Percentiles rank a stretch among this genome's conserved stretches.
Conservation (phyloP, 2,888 invertebrate species). For the Himalopsyche anomala region DNA sequence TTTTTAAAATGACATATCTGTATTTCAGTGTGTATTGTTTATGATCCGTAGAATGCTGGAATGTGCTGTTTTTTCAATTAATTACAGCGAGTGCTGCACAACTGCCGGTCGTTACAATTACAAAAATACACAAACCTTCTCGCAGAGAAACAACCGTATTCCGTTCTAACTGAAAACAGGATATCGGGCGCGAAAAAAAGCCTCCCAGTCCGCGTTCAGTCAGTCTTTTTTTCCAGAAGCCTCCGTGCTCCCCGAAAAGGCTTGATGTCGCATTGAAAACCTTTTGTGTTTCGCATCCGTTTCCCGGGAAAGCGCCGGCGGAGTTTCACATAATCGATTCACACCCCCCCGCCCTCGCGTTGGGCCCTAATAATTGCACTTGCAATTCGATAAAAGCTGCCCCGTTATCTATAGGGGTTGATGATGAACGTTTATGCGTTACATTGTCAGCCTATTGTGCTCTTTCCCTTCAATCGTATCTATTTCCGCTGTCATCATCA, state of each 20-base stretch:
- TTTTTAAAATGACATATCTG: too few species aligned
- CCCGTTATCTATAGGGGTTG: slow-evolving; percentile 53
- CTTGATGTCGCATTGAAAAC: slow-evolving; percentile 61
- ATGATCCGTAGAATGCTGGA: too few species aligned
- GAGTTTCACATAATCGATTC: slow-evolving; percentile 62
- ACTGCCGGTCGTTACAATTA: neutral
- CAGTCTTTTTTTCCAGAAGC: neutral
- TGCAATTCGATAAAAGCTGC: slow-evolving; percentile 60
- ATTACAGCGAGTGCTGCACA: slow-evolving; percentile 23
- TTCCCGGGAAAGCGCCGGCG: slow-evolving; percentile 54
- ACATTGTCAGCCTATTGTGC: slow-evolving; percentile 9
- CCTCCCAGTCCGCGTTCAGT: neutral
- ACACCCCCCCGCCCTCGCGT: slow-evolving; percentile 46
- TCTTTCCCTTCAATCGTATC: slow-evolving; percentile 16
- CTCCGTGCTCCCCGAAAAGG: slow-evolving; percentile 48
- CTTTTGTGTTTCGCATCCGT: slow-evolving; percentile 63
- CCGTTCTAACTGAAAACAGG: slow-evolving; percentile 51
- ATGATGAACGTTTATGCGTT: slow-evolving; percentile 11
- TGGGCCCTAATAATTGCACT: slow-evolving; percentile 57
- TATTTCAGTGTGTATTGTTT: too few species aligned
- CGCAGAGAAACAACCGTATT: slow-evolving; percentile 43
- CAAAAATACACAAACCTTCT: slow-evolving; percentile 46
- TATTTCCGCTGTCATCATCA: neutral
- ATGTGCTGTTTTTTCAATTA: too few species aligned
- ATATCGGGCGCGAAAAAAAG: slow-evolving; percentile 44